These are phyloP conservation scores for Thamnophis elegans DNA, from an alignment of 2,797 vertebrate species.

Conservation along the genomic window DNA sequence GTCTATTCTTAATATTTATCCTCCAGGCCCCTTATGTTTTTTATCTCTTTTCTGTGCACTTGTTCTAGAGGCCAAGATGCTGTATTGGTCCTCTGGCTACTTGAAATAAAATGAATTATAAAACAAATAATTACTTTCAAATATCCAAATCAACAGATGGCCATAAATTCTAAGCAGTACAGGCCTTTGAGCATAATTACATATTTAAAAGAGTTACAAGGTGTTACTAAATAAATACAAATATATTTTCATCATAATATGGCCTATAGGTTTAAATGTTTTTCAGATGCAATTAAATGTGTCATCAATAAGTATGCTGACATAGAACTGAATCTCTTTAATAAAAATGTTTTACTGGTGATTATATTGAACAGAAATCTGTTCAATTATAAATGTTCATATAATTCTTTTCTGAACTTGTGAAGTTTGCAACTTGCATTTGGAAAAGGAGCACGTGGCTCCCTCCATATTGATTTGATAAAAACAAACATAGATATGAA, in stretches of 20 bases:
- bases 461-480: neutral
- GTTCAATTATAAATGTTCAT: neutral
- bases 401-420: neutral
- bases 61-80: neutral
- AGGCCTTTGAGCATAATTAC: neutral
- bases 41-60: neutral
- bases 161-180: neutral
- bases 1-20: neutral
- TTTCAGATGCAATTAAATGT: neutral
- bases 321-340: neutral
- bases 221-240: too few species aligned
- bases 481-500: neutral
- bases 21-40: neutral
- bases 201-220: too few species aligned
- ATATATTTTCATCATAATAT: neutral
- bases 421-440: neutral
- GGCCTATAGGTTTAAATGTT: neutral
- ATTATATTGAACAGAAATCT: neutral
- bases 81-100: neutral
- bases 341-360: neutral
- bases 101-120: neutral
- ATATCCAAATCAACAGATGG: neutral
- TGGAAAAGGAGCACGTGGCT: neutral
- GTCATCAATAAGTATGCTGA: neutral
- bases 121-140: neutral